phyloP scores from a whole-genome alignment of 2,797 vertebrate species.

The Natrix natrix region DNA sequence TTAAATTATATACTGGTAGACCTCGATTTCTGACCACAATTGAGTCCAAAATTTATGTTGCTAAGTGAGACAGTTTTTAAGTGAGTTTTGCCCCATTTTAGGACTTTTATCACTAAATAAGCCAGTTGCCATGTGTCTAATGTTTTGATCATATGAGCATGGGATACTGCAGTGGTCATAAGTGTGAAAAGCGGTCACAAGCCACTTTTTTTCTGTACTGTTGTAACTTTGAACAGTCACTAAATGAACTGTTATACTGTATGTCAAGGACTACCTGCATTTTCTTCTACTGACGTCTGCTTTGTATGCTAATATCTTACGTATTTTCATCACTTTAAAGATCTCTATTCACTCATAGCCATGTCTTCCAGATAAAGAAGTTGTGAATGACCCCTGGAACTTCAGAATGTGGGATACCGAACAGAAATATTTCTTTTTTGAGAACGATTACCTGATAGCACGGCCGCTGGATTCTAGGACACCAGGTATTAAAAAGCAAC shows the following conservation, averaged over 20 bases:
- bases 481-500: not conserved
- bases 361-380: not conserved
- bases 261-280: not conserved
- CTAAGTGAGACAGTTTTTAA: not conserved
- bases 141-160: not conserved
- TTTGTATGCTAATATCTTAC: no score
- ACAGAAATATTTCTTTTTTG: not conserved
- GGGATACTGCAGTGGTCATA: not conserved
- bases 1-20: not conserved
- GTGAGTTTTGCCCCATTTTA: not conserved
- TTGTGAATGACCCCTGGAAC: not conserved
- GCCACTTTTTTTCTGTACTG: not conserved
- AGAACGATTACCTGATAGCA: not conserved
- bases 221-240: not conserved
- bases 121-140: not conserved
- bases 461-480: fast-evolving
- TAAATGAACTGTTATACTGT: not conserved
- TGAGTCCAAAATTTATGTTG: not conserved
- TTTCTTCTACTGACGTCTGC: not conserved
- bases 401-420: not conserved
- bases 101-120: not conserved
- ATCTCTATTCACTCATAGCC: not conserved
- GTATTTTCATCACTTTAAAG: no score
- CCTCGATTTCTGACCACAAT: not conserved
- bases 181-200: not conserved